phyloP scores from a whole-genome alignment of 2,888 invertebrate species.

The Eudemis profundana region DNA sequence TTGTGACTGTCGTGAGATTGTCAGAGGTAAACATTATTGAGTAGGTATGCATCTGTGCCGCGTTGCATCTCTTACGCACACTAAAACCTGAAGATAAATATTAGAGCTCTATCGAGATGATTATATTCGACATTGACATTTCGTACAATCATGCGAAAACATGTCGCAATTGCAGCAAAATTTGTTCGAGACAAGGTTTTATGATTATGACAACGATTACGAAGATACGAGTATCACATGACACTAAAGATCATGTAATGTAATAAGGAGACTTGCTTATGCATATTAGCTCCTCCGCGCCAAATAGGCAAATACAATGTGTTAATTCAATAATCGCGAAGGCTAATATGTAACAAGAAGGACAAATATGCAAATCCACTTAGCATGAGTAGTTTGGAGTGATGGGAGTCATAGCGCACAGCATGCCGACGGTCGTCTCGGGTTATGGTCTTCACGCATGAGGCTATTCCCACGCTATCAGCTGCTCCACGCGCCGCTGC shows the following conservation, averaged over 20 bases:
- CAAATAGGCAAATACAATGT: slow-evolving; percentile 31
- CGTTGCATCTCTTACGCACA: too few relatives aligned
- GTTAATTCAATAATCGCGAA: slow-evolving; percentile 37
- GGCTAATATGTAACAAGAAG: slow-evolving; percentile 18
- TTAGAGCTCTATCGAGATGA: too few relatives aligned
- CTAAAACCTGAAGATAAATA: too few relatives aligned
- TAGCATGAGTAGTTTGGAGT: too few relatives aligned
- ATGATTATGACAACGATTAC: neutral
- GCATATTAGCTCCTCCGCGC: slow-evolving; percentile 10
- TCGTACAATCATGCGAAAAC: too few relatives aligned
- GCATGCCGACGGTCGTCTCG: slow-evolving; percentile 44
- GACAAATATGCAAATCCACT: slow-evolving; percentile 20
- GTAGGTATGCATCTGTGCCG: neutral
- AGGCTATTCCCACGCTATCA: slow-evolving; percentile 80
- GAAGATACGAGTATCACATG: slow-evolving; percentile 4
- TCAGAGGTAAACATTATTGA: neutral
- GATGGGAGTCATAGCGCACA: slow-evolving; percentile 45
- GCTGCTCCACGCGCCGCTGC: slow-evolving; percentile 76
- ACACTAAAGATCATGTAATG: slow-evolving; percentile 26
- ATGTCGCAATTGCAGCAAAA: too few relatives aligned
- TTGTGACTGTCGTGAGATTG: too few relatives aligned
- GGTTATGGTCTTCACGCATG: slow-evolving; percentile 58
- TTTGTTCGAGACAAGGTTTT: too few relatives aligned
- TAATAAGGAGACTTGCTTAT: slow-evolving; percentile 14
- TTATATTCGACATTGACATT: too few relatives aligned